phyloP scores from a whole-genome alignment of 2,888 invertebrate species.

The Pediacus dermestoides region DNA sequence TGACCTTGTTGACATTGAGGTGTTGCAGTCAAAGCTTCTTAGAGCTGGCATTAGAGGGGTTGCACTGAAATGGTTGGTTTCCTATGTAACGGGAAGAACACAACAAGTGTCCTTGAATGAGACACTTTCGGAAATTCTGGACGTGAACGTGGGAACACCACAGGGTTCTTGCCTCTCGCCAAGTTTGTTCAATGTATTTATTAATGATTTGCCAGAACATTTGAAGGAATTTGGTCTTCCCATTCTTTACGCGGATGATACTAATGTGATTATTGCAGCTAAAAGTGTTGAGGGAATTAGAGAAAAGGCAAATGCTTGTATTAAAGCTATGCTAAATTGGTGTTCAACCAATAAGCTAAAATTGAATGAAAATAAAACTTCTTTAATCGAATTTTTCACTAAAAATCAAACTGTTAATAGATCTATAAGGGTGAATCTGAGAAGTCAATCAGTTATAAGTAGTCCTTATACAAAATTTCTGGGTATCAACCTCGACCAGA shows the following conservation, averaged over 20 bases:
- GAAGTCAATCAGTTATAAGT: background rate
- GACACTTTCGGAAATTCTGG: background rate
- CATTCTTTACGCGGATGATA: background rate
- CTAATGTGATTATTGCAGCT: background rate
- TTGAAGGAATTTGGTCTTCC: background rate
- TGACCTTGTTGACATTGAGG: background rate
- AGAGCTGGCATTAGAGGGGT: background rate
- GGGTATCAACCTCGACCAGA: background rate
- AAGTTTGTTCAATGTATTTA: background rate
- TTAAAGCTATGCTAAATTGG: background rate
- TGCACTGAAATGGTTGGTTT: background rate
- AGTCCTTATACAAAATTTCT: background rate
- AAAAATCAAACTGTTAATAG: too few species aligned
- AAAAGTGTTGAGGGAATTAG: background rate
- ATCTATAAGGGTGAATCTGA: too few species aligned
- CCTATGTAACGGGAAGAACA: too few species aligned
- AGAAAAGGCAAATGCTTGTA: background rate
- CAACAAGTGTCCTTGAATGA: too few species aligned
- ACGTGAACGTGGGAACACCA: background rate
- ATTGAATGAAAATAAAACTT: too few species aligned
- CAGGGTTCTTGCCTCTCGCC: constrained; percentile 1
- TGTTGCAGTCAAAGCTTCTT: background rate
- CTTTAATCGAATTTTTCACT: too few species aligned
- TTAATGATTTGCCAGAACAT: background rate
- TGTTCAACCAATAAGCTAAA: too few species aligned